Percentiles rank a stretch among this genome's conserved stretches.
These are phyloP conservation scores for Lytechinus pictus DNA, from an alignment of 35 echinoderm and acorn worm species.

Conservation along the genomic window DNA sequence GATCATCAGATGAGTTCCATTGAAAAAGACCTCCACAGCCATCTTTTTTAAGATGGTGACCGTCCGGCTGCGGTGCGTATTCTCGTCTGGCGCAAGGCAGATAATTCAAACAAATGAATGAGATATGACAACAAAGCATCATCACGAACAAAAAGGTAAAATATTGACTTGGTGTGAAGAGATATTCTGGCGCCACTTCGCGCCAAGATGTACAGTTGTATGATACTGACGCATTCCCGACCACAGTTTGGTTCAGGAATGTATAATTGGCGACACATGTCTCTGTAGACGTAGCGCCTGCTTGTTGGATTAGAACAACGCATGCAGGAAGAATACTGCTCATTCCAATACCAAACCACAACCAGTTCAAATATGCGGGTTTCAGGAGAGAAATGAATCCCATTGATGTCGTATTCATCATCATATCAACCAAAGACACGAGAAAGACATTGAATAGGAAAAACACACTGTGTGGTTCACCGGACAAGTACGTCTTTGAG, in stretches of 20 bases:
- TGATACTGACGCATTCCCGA: not conserved
- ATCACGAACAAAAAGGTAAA: conserved; percentile 38
- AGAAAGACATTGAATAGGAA: not conserved
- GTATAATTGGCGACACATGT: not conserved
- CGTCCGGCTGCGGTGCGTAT: conserved; percentile 7
- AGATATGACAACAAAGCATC: conserved; percentile 21
- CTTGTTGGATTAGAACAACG: conserved; percentile 25
- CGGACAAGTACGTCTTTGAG: not conserved
- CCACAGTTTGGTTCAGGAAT: conserved; percentile 46
- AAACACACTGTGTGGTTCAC: conserved; percentile 5
- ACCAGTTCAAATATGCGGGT: conserved; percentile 16
- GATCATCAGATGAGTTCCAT: not conserved
- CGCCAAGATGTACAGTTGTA: conserved; percentile 22
- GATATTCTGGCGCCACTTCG: not conserved
- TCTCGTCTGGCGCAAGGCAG: conserved; percentile 42
- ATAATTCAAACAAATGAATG: conserved; percentile 33
- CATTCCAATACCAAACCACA: conserved; percentile 29
- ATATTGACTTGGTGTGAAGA: not conserved
- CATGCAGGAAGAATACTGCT: conserved; percentile 8
- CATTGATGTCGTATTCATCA: not conserved
- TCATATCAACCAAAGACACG: not conserved
- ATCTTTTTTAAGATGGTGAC: not conserved
- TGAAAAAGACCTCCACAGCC: not conserved
- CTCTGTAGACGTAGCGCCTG: not conserved
- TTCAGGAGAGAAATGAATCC: conserved; percentile 39